Evolutionary conservation across 2,797 vertebrate genomes (phyloP).

Genomic region (Thamnophis elegans): DNA sequence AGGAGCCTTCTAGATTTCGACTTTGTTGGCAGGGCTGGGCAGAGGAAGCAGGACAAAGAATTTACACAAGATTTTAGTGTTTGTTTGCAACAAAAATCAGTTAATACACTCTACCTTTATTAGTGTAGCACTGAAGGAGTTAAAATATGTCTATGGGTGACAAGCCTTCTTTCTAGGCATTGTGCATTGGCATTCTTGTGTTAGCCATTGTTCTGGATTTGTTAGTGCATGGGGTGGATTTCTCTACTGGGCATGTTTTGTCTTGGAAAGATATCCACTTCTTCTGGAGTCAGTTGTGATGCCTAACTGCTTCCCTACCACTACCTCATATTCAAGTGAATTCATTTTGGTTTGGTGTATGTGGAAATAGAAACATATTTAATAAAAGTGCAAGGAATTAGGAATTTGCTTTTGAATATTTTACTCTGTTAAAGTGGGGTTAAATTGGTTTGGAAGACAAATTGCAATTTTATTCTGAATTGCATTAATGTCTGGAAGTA

Average conservation of each 20-base stretch:
- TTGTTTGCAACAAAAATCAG: background rate
- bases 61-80: background rate
- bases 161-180: background rate
- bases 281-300: background rate
- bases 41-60: background rate
- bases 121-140: background rate
- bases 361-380: slow-evolving; percentile 8
- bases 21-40: background rate
- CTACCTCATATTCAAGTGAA: background rate
- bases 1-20: background rate
- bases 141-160: background rate
- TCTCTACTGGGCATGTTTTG: background rate
- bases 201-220: background rate
- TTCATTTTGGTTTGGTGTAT: background rate
- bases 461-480: background rate
- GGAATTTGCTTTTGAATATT: background rate
- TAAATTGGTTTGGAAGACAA: background rate
- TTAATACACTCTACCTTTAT: background rate
- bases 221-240: background rate
- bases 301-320: slow-evolving; percentile 17
- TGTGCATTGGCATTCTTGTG: background rate
- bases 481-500: background rate
- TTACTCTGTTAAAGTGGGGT: background rate
- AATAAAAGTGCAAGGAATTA: background rate
- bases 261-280: background rate